These are phyloP conservation scores for Hylaeus volcanicus DNA, from an alignment of 1,140 invertebrate genomes.

Conservation along the genomic window DNA sequence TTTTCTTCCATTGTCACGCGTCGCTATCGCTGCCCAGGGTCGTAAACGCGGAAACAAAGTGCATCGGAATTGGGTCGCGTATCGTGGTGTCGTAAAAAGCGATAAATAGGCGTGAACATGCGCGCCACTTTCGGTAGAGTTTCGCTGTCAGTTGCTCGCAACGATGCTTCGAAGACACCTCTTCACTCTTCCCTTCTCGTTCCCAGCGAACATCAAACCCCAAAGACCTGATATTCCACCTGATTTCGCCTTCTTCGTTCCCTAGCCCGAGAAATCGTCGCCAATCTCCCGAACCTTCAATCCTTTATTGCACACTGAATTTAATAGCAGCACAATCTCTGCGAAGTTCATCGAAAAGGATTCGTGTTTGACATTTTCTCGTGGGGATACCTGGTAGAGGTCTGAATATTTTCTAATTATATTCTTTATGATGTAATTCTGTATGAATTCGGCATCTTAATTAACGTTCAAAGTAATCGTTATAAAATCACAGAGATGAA, in stretches of 20 bases:
- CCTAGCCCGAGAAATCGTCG: too few relatives aligned
- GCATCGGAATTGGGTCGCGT: slow-evolving; percentile 21
- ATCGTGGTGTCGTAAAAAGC: slow-evolving; percentile 7
- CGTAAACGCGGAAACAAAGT: slow-evolving; percentile 36
- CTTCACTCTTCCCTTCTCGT: too few relatives aligned
- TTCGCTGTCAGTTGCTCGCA: neutral
- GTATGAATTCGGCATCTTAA: too few relatives aligned
- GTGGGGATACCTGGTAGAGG: too few relatives aligned
- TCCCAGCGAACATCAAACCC: neutral
- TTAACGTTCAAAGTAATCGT: neutral
- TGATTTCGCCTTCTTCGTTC: neutral
- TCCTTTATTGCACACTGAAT: too few relatives aligned
- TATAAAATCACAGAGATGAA: too few relatives aligned
- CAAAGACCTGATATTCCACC: neutral
- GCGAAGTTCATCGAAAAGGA: too few relatives aligned
- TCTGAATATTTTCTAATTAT: too few relatives aligned
- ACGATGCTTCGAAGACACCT: neutral
- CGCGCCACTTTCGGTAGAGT: neutral
- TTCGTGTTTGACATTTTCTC: too few relatives aligned
- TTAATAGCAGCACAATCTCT: too few relatives aligned
- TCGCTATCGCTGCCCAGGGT: slow-evolving; percentile 5
- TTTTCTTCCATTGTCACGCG: slow-evolving; percentile 30
- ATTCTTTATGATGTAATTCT: too few relatives aligned
- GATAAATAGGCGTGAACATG: slow-evolving; percentile 1
- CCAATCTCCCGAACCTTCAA: too few relatives aligned